Evolutionary conservation across 2,797 vertebrate species (phyloP).

Genomic region (Oceanodroma leucorhoa): DNA sequence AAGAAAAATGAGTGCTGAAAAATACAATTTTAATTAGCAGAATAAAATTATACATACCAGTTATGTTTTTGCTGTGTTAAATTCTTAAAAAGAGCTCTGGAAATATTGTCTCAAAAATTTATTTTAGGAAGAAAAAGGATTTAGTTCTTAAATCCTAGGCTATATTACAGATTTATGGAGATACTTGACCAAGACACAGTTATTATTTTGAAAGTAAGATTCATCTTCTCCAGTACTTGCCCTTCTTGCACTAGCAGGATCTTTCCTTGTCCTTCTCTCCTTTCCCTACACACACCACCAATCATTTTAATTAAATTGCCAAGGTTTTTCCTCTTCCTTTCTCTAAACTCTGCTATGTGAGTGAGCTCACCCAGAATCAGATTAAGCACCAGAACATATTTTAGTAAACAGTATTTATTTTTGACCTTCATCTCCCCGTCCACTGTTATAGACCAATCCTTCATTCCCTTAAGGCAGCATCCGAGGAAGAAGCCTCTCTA

Average conservation of each 20-base stretch:
- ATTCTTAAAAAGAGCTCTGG: not conserved
- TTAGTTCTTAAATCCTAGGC: not conserved
- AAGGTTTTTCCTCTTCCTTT: conserved; percentile 12
- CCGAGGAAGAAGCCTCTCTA: not conserved
- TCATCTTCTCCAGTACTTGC: conserved; percentile 5
- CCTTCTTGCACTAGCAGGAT: not conserved
- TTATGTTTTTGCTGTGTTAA: not conserved
- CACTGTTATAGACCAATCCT: conserved; percentile 4
- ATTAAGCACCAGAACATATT: conserved; percentile 28
- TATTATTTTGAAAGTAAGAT: conserved; percentile 31
- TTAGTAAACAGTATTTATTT: conserved; percentile 31
- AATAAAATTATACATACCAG: not conserved
- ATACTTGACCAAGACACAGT: not conserved
- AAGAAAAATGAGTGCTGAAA: not conserved
- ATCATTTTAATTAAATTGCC: conserved; percentile 42
- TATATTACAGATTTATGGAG: conserved; percentile 3
- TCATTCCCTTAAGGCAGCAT: not conserved
- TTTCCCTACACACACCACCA: not conserved
- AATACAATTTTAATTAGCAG: not conserved
- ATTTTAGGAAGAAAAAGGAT: not conserved
- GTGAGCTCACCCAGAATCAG: not conserved
- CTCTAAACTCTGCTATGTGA: not conserved
- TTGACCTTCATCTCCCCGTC: not conserved
- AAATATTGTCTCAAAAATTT: not conserved
- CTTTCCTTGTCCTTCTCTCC: conserved; percentile 2